These are phyloP conservation scores for Scaptomyza parva DNA, from an alignment of 2,888 invertebrate species.

Conservation along the genomic window DNA sequence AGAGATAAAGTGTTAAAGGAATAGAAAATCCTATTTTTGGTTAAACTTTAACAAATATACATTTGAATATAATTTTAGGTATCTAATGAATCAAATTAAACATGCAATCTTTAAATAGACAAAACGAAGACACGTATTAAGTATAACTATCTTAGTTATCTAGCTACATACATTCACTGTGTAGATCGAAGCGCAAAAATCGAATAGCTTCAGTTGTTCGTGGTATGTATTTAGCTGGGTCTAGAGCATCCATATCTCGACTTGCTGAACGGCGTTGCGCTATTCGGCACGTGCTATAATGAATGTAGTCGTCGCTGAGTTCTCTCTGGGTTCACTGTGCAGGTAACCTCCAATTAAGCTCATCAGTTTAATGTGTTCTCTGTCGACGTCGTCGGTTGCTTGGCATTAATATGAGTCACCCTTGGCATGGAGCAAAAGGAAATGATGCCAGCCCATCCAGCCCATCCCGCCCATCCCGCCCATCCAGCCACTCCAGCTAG, in stretches of 20 bases:
- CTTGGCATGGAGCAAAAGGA: conserved; percentile 16
- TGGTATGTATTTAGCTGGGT: not conserved
- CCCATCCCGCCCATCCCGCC: too few species aligned
- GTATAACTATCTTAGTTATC: not conserved
- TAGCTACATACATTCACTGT: not conserved
- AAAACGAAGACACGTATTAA: not conserved
- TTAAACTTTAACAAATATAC: too few species aligned
- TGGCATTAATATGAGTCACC: conserved; percentile 76
- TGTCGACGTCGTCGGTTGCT: conserved; percentile 50
- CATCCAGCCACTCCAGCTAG: conserved; percentile 23
- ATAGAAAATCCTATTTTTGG: too few species aligned
- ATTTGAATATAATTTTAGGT: too few species aligned
- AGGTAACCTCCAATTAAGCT: conserved; percentile 79
- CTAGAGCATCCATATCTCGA: conserved; percentile 9
- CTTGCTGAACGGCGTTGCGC: not conserved
- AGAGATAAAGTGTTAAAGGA: too few species aligned
- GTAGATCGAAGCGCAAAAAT: too few species aligned
- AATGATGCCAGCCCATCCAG: conserved; percentile 19
- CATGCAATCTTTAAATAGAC: not conserved
- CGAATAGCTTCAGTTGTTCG: not conserved
- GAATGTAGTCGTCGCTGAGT: conserved; percentile 33
- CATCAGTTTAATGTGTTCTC: conserved; percentile 78
- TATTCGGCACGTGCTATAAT: conserved; percentile 51
- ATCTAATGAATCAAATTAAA: not conserved
- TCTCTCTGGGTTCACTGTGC: conserved; percentile 45